These are phyloP conservation scores for Ornithoptera priamus DNA, from an alignment of 2,888 invertebrate genomes.

Conservation along the genomic window DNA sequence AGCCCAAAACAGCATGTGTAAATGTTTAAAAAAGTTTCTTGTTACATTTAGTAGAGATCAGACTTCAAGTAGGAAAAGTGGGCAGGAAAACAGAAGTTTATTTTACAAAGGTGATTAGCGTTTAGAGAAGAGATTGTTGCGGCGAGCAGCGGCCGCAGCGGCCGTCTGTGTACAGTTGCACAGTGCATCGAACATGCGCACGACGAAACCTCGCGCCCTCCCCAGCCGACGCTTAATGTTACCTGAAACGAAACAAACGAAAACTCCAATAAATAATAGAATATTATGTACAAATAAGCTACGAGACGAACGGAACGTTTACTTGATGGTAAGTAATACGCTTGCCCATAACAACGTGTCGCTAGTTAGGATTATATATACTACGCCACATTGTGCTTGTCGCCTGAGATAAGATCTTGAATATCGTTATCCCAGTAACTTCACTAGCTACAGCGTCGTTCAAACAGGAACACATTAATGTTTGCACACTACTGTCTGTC, in stretches of 20 bases:
- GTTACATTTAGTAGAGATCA: constrained; percentile 16
- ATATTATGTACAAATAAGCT: neutral
- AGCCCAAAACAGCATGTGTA: neutral
- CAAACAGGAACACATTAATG: too few species aligned
- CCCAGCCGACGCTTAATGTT: constrained; percentile 81
- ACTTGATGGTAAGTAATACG: too few species aligned
- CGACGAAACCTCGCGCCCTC: constrained; percentile 80
- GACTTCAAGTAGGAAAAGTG: constrained; percentile 13
- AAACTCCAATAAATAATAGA: too few species aligned
- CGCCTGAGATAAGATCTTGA: too few species aligned
- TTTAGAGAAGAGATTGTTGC: constrained; percentile 70
- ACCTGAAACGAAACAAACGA: constrained; percentile 56
- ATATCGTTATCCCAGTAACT: too few species aligned
- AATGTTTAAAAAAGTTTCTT: constrained; percentile 7
- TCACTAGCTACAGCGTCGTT: too few species aligned
- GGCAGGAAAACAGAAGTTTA: constrained; percentile 40
- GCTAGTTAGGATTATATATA: too few species aligned
- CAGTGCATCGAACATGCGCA: constrained; percentile 82
- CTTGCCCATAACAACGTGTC: too few species aligned
- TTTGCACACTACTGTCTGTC: too few species aligned
- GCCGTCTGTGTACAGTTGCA: constrained; percentile 83
- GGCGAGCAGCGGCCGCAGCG: constrained; percentile 76
- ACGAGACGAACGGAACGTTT: too few species aligned
- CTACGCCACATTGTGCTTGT: too few species aligned
- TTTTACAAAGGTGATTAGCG: constrained; percentile 49